Evolutionary conservation across 1,140 invertebrate genomes (phyloP), one percentile per base, ranked within the genome.

Genomic region (Pachyrhynchus sulphureomaculatus): DNA sequence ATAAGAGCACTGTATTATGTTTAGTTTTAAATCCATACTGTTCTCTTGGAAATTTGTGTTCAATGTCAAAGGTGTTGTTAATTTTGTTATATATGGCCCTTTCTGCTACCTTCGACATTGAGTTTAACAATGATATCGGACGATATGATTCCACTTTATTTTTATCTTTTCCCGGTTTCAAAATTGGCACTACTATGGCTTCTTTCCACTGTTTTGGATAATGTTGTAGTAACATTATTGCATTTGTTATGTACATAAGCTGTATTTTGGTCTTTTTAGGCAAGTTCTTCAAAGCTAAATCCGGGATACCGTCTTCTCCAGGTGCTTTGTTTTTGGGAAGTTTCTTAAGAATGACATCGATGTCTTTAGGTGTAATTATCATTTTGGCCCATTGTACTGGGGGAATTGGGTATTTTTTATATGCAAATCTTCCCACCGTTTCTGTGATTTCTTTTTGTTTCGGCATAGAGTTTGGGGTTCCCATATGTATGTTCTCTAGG

Each of bases 211-310:
- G 0, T 3, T n/a, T 51, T 6, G 66, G 66, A 21, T 47, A 68
- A 47, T 44, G 41, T 8, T 44, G 41, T n/a, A 44, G 21, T 8
- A 4, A 15, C 2, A 68, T 20, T 1, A 63, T 58, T 9, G 53
- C 60, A 39, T 68, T 66, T 2, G 61, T 33, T 0, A 76, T 71
- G 26, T 72, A 47, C 1, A 52, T 68, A 13, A 76, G 23, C 53
- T 72, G 67, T 0, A 70, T 65, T 17, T 70, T 26, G 8, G 65
- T 64, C 61, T 72, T 75, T 6, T 49, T 62, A n/a, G 68, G 60
- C 4, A 78, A 39, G 10, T 75, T 67, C 66, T 75, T 77, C 0
- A 78, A 26, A 1, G 71, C 21, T 34, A 71, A 63, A 29, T 73
- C 72, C 15, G 68, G 45, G 4, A 77, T 75, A 0, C 20, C 17